Conservation (phyloP, 2,113 vertebrate genomes). For the Dicerorhinus sumatrensis region DNA sequence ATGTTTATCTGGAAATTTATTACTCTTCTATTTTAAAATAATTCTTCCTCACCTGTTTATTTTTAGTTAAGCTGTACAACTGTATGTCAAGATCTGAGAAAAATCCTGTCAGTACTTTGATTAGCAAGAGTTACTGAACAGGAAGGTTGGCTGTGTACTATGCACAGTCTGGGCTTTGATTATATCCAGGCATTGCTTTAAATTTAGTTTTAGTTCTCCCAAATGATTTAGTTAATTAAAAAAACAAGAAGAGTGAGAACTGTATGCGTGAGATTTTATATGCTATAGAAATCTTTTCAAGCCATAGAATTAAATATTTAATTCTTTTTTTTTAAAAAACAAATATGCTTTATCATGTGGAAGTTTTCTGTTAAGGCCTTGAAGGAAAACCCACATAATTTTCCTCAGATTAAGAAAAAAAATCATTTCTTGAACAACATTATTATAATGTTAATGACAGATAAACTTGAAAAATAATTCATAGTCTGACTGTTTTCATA, state of each 20-base stretch:
- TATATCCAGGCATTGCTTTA: not conserved
- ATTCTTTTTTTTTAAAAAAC: not conserved
- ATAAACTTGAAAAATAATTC: not conserved
- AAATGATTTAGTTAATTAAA: not conserved
- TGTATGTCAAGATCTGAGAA: not conserved
- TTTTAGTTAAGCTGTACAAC: not conserved
- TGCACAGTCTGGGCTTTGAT: not conserved
- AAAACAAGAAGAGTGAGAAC: not conserved
- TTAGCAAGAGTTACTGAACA: not conserved
- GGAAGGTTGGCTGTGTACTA: fast-evolving
- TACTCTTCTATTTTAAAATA: not conserved
- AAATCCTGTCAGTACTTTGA: not conserved
- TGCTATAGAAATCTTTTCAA: not conserved
- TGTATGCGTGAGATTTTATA: not conserved
- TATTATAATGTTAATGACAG: not conserved
- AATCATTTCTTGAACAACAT: not conserved
- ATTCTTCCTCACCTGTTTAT: not conserved
- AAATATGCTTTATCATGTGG: not conserved
- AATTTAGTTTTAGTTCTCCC: not conserved
- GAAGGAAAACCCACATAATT: not conserved
- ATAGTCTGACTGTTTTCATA: not conserved
- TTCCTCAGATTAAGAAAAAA: not conserved
- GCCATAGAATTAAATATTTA: not conserved
- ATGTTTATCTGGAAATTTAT: conserved; percentile 28
- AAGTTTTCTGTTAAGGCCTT: not conserved